Conservation (phyloP, 1,140 invertebrate genomes). For the Panonychus citri region DNA sequence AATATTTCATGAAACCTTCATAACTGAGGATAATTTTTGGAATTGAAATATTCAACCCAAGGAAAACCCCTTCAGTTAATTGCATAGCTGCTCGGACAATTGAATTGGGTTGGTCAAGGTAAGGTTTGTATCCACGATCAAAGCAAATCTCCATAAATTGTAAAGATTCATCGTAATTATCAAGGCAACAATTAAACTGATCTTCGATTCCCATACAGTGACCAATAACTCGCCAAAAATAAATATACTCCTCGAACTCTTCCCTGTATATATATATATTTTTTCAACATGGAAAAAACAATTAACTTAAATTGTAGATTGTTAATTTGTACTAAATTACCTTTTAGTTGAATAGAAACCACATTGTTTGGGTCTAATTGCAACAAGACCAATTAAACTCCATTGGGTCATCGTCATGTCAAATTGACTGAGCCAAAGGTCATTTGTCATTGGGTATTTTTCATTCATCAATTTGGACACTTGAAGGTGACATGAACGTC, state of each 20-base stretch:
- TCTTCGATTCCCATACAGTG: constrained; percentile 56
- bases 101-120: constrained; percentile 3
- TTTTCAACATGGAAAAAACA: background rate
- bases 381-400: constrained; percentile 18
- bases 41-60: background rate
- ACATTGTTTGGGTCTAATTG: constrained; percentile 7
- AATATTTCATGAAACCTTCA: constrained; percentile 11
- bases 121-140: constrained; percentile 7
- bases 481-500: constrained; percentile 6
- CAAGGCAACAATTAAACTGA: constrained; percentile 35
- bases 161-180: constrained; percentile 10
- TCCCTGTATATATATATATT: constrained; percentile 20
- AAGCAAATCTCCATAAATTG: constrained; percentile 7
- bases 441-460: background rate
- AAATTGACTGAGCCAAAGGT: constrained; percentile 14
- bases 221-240: constrained; percentile 61
- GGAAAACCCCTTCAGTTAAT: constrained; percentile 9
- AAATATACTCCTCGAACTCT: constrained; percentile 45
- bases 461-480: constrained; percentile 5
- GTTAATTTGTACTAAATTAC: too few species aligned
- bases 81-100: constrained; percentile 2
- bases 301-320: background rate
- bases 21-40: constrained; percentile 3
- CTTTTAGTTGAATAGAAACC: constrained; percentile 1
- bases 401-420: constrained; percentile 20